Base-by-base conservation (phyloP, 2,113 vertebrate species). In the Silurus glanis region DNA sequence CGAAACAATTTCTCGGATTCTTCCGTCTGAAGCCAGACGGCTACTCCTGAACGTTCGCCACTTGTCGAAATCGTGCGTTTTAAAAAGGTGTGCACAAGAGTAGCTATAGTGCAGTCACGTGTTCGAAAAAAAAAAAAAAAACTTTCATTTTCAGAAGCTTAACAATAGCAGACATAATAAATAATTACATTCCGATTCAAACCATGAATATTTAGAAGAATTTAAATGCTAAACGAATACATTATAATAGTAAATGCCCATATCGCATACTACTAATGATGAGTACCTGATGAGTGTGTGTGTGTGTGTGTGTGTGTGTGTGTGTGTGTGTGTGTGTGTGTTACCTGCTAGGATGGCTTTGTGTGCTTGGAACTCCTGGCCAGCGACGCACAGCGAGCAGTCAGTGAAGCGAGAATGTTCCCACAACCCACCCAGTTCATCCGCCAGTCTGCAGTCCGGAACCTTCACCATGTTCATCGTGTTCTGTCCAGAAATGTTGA, bases 391-490 rank as follows among this genome's bases (percentile, higher is more conserved):
- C 58, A 98, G 91, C 25, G 95, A 97, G 93, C 97, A 98, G 92
- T 97, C 96, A 0, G 97, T 97, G 94, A 97, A 98, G 83, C 96
- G 94, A 0, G 96, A 97, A 83, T 96, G 97, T 91, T 98, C 97
- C 97, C 97, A 98, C 66, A 97, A 92, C 51, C 96, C 97, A 75
- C 97, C 97, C 72, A 97, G 89, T 90, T 99, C 96, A 47, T 98
- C 97, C 0, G 96, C 97, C 94, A 97, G 91, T 67, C 96, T 94
- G 91, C 97, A 97, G 89, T 97, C 97, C 0, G 97, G 97, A 62
- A 98, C 96, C 94, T 96, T 98, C 90, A 98, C 96, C 96, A 96
- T 97, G 91, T 97, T 97, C 96, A 96, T 97, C 1, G 95, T 96
- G 91, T 97, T 97, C 94, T 97, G 97, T 1, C 96, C 96, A 0